Conservation (phyloP, 2,888 invertebrate genomes). For the Lycaena phlaeas region DNA sequence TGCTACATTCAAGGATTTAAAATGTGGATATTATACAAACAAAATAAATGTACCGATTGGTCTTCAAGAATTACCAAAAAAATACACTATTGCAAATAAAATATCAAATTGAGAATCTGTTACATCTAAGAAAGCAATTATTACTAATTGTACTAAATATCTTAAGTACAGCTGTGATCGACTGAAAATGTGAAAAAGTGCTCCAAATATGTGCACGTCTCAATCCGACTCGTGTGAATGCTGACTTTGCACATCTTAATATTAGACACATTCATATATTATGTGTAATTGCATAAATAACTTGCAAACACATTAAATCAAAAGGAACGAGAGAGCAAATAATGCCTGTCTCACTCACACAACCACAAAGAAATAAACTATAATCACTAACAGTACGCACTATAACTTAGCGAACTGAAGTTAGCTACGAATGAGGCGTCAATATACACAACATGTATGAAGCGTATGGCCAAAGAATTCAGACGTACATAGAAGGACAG, state of each 20-base stretch:
- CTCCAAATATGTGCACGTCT: neutral
- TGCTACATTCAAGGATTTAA: too few relatives aligned
- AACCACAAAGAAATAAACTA: conserved; percentile 14
- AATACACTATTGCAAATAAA: neutral
- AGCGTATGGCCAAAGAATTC: too few relatives aligned
- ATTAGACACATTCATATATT: neutral
- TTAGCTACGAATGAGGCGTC: too few relatives aligned
- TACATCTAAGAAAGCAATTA: neutral
- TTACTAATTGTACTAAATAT: conserved; percentile 4
- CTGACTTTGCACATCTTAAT: neutral
- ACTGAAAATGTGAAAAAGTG: neutral
- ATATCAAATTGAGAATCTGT: neutral
- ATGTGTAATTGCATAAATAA: conserved; percentile 1
- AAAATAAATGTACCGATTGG: too few relatives aligned
- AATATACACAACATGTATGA: too few relatives aligned
- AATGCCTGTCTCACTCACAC: conserved; percentile 17
- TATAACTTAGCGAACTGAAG: too few relatives aligned
- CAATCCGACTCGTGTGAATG: neutral
- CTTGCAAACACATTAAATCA: conserved; percentile 5
- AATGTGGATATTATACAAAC: too few relatives aligned
- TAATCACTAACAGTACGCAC: neutral
- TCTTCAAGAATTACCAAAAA: too few relatives aligned
- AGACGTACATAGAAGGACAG: too few relatives aligned
- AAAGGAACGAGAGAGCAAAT: conserved; percentile 14
- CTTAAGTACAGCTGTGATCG: conserved; percentile 1